phyloP scores from a whole-genome alignment of 2,888 invertebrate genomes.

The Liodrosophila aerea region DNA sequence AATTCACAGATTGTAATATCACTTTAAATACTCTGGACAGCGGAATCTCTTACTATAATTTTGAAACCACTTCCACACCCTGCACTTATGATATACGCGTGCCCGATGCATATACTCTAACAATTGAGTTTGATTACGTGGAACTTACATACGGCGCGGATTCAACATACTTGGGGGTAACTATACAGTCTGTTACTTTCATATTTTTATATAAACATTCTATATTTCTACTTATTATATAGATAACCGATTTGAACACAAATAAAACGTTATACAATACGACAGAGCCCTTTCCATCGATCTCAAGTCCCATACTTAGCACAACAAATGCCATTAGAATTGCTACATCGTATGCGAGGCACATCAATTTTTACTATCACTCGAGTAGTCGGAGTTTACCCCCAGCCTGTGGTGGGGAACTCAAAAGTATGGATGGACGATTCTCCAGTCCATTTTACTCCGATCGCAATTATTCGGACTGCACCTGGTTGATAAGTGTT shows the following conservation, averaged over 20 bases:
- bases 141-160: not conserved
- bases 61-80: slow-evolving; percentile 2
- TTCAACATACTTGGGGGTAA: slow-evolving; percentile 52
- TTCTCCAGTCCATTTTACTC: slow-evolving; percentile 87
- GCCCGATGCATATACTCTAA: slow-evolving; percentile 86
- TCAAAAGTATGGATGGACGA: slow-evolving; percentile 58
- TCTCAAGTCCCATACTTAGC: slow-evolving; percentile 26
- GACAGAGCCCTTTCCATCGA: slow-evolving; percentile 14
- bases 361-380: slow-evolving; percentile 53
- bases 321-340: slow-evolving; percentile 68
- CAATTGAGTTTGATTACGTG: slow-evolving; percentile 84
- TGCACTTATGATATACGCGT: slow-evolving; percentile 88
- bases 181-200: not conserved
- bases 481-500: slow-evolving; percentile 86
- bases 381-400: slow-evolving; percentile 47
- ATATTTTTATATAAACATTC: not conserved
- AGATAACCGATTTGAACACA: slow-evolving; percentile 68
- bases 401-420: slow-evolving; percentile 76
- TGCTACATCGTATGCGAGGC: slow-evolving; percentile 8
- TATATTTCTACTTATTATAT: not conserved
- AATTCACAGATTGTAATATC: slow-evolving; percentile 78
- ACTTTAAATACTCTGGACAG: slow-evolving; percentile 87
- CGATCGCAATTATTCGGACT: slow-evolving; percentile 83
- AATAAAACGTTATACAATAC: slow-evolving; percentile 53
- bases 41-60: not conserved